phyloP scores from a whole-genome alignment of 1,140 invertebrate genomes.

The Drosophila grimshawi region DNA sequence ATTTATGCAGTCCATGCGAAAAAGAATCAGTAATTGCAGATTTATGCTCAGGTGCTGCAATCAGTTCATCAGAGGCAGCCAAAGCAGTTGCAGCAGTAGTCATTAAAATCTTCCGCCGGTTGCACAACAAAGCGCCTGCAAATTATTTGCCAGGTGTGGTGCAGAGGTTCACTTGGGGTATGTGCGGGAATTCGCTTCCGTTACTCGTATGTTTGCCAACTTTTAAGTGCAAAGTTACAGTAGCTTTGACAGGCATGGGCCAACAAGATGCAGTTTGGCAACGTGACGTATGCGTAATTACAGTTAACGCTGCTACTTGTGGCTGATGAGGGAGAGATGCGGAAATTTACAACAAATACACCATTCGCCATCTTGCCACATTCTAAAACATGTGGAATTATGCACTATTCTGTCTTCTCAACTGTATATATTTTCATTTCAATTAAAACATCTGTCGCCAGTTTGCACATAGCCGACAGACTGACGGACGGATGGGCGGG shows the following conservation, averaged over 20 bases:
- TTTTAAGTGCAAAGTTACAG: slow-evolving; percentile 43
- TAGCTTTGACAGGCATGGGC: slow-evolving; percentile 54
- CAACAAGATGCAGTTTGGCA: slow-evolving; percentile 60
- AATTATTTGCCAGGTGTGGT: slow-evolving; percentile 58
- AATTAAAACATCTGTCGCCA: slow-evolving; percentile 68
- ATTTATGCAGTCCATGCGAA: slow-evolving; percentile 26
- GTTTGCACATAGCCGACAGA: slow-evolving; percentile 39
- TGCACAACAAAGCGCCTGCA: slow-evolving; percentile 75
- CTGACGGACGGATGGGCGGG: not conserved
- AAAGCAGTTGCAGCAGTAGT: slow-evolving; percentile 4
- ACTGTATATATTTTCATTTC: slow-evolving; percentile 72
- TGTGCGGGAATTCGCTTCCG: slow-evolving; percentile 8
- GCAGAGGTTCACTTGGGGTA: not conserved
- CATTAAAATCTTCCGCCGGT: slow-evolving; percentile 77
- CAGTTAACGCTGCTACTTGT: not conserved
- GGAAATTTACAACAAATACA: slow-evolving; percentile 13
- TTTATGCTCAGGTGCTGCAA: slow-evolving; percentile 20
- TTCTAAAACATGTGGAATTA: not conserved
- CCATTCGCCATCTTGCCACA: slow-evolving; percentile 38
- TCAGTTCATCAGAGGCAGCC: slow-evolving; percentile 18
- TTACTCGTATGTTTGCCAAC: slow-evolving; percentile 28
- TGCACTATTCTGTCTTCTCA: slow-evolving; percentile 21
- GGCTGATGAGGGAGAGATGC: too few relatives aligned
- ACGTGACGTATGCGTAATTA: slow-evolving; percentile 68
- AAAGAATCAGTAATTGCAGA: slow-evolving; percentile 57